phyloP scores from a whole-genome alignment of 2,888 invertebrate genomes.

The Luffia ferchaultella region DNA sequence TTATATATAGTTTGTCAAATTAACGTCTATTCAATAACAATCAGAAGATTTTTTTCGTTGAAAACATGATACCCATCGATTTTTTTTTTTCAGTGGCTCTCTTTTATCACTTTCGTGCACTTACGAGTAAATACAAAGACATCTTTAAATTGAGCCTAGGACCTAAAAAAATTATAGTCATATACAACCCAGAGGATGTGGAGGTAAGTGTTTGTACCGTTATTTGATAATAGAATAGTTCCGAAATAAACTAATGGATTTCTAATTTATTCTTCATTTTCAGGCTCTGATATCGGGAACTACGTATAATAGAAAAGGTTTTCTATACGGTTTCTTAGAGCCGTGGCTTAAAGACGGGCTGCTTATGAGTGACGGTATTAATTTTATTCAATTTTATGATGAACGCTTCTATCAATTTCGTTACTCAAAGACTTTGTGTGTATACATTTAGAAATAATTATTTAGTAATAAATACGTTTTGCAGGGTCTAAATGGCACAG shows the following conservation, averaged over 20 bases:
- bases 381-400: not conserved
- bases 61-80: too few species aligned
- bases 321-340: slow-evolving; percentile 45
- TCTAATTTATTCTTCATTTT: slow-evolving; percentile 11
- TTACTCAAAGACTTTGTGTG: not conserved
- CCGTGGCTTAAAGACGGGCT: slow-evolving; percentile 65
- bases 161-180: slow-evolving; percentile 1
- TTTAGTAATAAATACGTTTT: not conserved
- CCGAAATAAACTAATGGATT: not conserved
- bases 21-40: too few species aligned
- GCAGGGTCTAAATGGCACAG: slow-evolving; percentile 6
- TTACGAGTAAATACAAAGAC: slow-evolving; percentile 1
- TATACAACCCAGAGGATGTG: slow-evolving; percentile 3
- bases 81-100: not conserved
- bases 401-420: not conserved
- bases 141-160: slow-evolving; percentile 5
- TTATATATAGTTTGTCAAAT: too few species aligned
- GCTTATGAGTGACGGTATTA: slow-evolving; percentile 41
- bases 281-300: slow-evolving; percentile 54
- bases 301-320: slow-evolving; percentile 56
- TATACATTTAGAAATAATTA: not conserved
- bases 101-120: not conserved
- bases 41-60: too few species aligned
- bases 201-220: slow-evolving; percentile 3
- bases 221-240: not conserved